Percentiles rank a stretch among this genome's conserved stretches.
phyloP scores from a whole-genome alignment of 2,888 invertebrate genomes.

The Amphipyra tragopoginis region DNA sequence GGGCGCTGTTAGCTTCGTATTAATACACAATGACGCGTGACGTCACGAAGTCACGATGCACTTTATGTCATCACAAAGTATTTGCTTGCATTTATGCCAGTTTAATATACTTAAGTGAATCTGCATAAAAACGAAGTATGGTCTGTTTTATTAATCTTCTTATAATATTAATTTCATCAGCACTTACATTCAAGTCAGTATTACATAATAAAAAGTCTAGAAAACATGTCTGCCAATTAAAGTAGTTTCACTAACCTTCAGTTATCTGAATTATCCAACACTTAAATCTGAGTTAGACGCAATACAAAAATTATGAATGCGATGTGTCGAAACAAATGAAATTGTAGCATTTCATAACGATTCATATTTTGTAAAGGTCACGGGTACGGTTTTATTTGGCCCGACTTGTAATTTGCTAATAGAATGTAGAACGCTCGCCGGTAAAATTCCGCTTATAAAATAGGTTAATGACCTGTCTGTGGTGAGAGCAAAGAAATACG shows the following conservation, averaged over 20 bases:
- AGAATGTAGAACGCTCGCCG: background rate
- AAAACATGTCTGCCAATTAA: slow-evolving; percentile 23
- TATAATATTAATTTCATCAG: no score
- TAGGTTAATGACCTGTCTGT: slow-evolving; percentile 7
- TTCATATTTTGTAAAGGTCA: slow-evolving; percentile 33
- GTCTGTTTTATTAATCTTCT: no score
- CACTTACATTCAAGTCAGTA: background rate
- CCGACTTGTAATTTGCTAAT: slow-evolving; percentile 20
- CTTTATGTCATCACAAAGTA: no score
- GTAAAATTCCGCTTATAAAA: slow-evolving; percentile 6
- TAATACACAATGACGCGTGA: no score
- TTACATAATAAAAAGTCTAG: slow-evolving; percentile 27
- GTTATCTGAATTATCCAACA: slow-evolving; percentile 32
- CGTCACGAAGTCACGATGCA: no score
- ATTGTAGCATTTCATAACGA: slow-evolving; percentile 35
- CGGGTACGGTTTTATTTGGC: slow-evolving; percentile 28
- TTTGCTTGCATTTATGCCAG: no score
- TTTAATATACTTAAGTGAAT: no score
- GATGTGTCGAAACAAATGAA: slow-evolving; percentile 33
- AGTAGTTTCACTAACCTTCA: slow-evolving; percentile 43
- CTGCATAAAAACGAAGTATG: no score
- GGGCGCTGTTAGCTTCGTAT: no score
- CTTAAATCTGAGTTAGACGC: slow-evolving; percentile 25
- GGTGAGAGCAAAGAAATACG: no score
- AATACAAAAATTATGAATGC: slow-evolving; percentile 39